Evolutionary conservation across 2,888 invertebrate genomes (phyloP), one percentile per base, ranked within the genome.

Genomic region (Sesamia inferens): DNA sequence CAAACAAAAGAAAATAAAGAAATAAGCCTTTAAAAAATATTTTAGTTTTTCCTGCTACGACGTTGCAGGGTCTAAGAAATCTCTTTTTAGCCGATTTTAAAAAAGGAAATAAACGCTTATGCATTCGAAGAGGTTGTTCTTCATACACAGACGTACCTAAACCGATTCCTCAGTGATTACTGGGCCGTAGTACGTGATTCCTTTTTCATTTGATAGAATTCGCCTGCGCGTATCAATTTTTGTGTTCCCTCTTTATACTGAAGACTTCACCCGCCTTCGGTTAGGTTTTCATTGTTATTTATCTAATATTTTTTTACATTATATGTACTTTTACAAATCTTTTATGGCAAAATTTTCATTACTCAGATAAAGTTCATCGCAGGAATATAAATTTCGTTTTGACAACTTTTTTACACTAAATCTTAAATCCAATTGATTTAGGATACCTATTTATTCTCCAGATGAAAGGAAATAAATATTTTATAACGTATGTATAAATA

Each of bases 31-130:
- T 2, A 19, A 31, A 16, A 19, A 19, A 5, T 1, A 5, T 19
- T 24, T 47, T 47, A 7, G 11, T 16, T 24, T 24, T 11, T 19
- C 2, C 24, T 44, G 65, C 68, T 68, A 68, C 65, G 67, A 19
- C 67, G 44, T 68, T 44, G 67, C n/a, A 2, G 65, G 19, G n/a
- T 44, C 65, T 68, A 68, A 44, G 65, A 65, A 68, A 65, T 5
- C 39, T 16, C 6, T 39, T 42, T 66, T 7, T 19, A 47, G 19
- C 0, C 14, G 22, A 57, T 7, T 57, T 57, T 57, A 57, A 24
- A 24, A 24, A 14, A n/a, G 2, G 0, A 22, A n/a, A n/a, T n/a
- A n/a, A 13, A 0, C 7, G 13, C 22, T 13, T 55, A 13, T 11
- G 22, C 22, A 22, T 55, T 55, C 55, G 22, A 22, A 22, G 14